A percentile compares a stretch with the other conserved stretches of the same genome.
phyloP scores from a whole-genome alignment of 2,797 vertebrate genomes.

The Buphagus erythrorhynchus region DNA sequence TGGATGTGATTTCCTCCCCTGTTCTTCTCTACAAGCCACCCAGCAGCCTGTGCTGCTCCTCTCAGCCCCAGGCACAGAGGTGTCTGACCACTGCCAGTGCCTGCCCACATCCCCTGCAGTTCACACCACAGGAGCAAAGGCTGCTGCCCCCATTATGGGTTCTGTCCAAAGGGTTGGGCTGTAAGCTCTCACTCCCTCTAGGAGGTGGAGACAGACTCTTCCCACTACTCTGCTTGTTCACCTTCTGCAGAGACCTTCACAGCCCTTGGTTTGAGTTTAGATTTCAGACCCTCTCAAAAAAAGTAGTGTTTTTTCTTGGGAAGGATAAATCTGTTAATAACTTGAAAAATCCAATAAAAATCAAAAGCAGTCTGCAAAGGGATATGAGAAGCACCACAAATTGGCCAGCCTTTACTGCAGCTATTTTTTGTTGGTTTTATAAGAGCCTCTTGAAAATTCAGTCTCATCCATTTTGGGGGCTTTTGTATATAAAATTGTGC shows the following conservation, averaged over 20 bases:
- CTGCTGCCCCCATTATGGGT: accelerated
- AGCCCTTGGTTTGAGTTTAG: neutral
- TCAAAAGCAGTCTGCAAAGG: neutral
- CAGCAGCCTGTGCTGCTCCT: neutral
- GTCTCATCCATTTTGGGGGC: neutral
- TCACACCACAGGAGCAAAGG: neutral
- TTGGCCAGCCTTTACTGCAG: neutral
- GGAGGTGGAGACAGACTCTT: neutral
- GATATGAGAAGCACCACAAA: neutral
- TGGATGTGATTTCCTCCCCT: neutral
- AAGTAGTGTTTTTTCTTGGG: neutral
- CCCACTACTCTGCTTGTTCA: neutral
- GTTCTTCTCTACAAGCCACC: accelerated
- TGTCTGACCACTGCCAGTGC: accelerated
- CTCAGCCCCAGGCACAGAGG: neutral
- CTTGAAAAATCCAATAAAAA: neutral
- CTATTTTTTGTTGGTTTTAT: neutral
- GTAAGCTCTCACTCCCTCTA: neutral
- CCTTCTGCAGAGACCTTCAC: accelerated
- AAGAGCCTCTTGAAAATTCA: neutral
- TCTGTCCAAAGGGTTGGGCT: neutral
- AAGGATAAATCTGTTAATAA: neutral
- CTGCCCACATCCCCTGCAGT: accelerated
- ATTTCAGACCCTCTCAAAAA: neutral
- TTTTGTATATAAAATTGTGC: neutral